phyloP scores from a whole-genome alignment of 1,140 invertebrate genomes.

The Maniola jurtina region DNA sequence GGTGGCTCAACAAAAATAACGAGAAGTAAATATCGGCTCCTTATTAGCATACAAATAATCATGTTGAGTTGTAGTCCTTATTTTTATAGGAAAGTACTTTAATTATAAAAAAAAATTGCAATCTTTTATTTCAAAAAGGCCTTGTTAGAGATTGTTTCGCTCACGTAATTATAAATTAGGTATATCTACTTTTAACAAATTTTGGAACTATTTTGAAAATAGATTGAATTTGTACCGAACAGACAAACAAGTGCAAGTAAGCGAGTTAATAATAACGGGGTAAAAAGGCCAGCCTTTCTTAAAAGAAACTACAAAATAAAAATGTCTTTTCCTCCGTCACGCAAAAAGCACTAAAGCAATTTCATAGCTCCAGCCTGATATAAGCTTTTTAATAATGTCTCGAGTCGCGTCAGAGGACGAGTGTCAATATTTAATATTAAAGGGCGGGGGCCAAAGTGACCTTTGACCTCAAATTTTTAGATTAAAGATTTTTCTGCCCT shows the following conservation, averaged over 20 bases:
- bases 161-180: too few relatives aligned
- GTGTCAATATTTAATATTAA: constrained; percentile 3
- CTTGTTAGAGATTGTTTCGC: too few relatives aligned
- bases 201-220: too few relatives aligned
- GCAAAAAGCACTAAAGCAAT: background rate
- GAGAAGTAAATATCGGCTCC: background rate
- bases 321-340: background rate
- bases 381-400: constrained; percentile 8
- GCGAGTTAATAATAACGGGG: background rate
- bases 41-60: too few relatives aligned
- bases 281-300: background rate
- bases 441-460: background rate
- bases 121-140: too few relatives aligned
- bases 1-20: background rate
- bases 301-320: background rate
- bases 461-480: background rate
- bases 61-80: too few relatives aligned
- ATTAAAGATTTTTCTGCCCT: background rate
- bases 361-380: background rate
- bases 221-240: too few relatives aligned
- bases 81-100: too few relatives aligned
- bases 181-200: too few relatives aligned
- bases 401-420: background rate
- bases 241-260: too few relatives aligned
- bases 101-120: too few relatives aligned